phyloP scores from a whole-genome alignment of 2,113 vertebrate species.

The Halcyon malimbica region DNA sequence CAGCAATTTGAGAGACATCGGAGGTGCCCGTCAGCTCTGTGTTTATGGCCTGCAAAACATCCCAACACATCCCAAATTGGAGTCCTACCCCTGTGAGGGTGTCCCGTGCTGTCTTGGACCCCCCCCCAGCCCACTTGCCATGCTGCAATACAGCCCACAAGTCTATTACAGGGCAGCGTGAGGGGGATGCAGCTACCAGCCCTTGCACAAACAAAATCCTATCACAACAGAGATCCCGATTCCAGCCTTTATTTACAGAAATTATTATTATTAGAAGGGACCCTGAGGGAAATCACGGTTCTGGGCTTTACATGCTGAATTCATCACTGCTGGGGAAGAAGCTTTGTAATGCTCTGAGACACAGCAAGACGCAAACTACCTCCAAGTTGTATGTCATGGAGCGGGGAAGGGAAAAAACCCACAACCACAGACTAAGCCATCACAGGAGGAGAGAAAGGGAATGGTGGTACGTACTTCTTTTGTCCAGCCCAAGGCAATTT shows the following conservation, averaged over 20 bases:
- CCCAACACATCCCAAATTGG: not conserved
- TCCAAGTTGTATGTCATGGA: not conserved
- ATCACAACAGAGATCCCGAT: conserved; percentile 40
- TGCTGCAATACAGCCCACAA: not conserved
- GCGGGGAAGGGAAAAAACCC: not conserved
- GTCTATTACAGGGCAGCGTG: not conserved
- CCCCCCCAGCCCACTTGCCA: not conserved
- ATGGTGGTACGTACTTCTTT: not conserved
- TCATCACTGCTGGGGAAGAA: conserved; percentile 10
- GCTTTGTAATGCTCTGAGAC: not conserved
- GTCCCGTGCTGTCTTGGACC: not conserved
- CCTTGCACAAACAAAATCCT: conserved; percentile 56
- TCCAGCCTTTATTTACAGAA: conserved; percentile 70
- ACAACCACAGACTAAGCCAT: not conserved
- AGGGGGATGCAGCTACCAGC: not conserved
- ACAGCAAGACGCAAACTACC: not conserved
- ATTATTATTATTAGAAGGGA: conserved; percentile 64
- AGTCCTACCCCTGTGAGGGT: not conserved
- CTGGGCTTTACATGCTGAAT: conserved; percentile 34
- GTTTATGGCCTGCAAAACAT: not conserved
- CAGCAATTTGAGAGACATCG: not conserved
- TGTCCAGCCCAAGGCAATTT: conserved; percentile 30
- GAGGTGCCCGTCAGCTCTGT: not conserved
- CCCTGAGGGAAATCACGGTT: conserved; percentile 60
- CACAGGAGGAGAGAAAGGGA: not conserved